A percentile compares a stretch with the other conserved stretches of the same genome.
phyloP scores from a whole-genome alignment of 2,888 invertebrate species.

The Strigamia transsilvanica region DNA sequence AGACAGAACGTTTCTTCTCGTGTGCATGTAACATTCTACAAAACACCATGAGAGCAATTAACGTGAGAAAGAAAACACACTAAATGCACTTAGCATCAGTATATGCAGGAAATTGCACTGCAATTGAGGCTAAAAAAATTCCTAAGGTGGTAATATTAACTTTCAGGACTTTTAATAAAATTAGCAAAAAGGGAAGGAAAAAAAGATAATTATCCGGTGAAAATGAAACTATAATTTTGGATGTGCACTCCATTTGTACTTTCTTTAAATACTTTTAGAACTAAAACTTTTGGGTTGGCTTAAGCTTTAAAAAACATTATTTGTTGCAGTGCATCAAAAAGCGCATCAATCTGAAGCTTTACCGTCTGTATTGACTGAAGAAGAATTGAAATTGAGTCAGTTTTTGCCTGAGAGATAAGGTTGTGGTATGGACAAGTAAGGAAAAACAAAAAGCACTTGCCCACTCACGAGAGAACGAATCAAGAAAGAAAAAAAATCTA shows the following conservation, averaged over 20 bases:
- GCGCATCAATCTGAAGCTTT: slow-evolving; percentile 12
- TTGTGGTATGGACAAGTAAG: slow-evolving; percentile 1
- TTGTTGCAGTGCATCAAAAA: slow-evolving; percentile 7
- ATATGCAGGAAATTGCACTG: slow-evolving; percentile 47
- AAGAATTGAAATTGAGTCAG: slow-evolving; percentile 14
- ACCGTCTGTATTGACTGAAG: slow-evolving; percentile 32
- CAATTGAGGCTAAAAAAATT: slow-evolving; percentile 21
- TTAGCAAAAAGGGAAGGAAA: background rate
- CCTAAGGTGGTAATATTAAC: slow-evolving; percentile 9
- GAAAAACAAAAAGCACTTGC: slow-evolving; percentile 35
- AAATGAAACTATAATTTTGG: background rate
- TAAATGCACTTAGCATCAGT: slow-evolving; percentile 34
- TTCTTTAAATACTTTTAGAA: background rate
- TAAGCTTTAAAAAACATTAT: background rate
- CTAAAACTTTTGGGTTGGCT: background rate
- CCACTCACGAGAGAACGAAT: slow-evolving; percentile 34
- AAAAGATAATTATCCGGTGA: background rate
- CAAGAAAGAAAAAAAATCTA: slow-evolving; percentile 1
- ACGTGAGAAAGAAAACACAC: slow-evolving; percentile 24
- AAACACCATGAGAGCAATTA: slow-evolving; percentile 44
- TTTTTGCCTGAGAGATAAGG: slow-evolving; percentile 35
- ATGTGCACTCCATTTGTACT: background rate
- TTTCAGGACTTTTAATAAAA: slow-evolving; percentile 26
- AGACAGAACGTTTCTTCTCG: slow-evolving; percentile 13
- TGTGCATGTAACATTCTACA: slow-evolving; percentile 22